phyloP scores from a whole-genome alignment of 37 sponge, comb jelly and placozoan species.

The Crambe crambe region DNA sequence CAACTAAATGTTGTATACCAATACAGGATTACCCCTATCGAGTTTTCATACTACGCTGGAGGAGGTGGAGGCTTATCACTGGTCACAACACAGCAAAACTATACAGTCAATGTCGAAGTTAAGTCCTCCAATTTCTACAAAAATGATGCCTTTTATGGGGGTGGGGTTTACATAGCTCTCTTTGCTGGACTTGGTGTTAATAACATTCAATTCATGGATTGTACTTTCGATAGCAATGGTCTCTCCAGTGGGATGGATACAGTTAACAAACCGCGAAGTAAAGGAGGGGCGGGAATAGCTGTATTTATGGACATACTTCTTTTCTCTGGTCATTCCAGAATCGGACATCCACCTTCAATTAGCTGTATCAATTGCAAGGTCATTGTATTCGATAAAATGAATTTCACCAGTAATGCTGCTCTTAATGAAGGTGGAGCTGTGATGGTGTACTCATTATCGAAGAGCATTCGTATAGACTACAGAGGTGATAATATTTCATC shows the following conservation, averaged over 20 bases:
- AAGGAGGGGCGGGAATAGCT: constrained; percentile 16
- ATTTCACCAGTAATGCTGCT: constrained; percentile 10
- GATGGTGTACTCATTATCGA: not conserved
- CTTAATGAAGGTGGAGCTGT: not conserved
- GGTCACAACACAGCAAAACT: constrained; percentile 18
- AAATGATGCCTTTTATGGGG: constrained; percentile 16
- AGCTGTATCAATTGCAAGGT: not conserved
- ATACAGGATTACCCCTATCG: not conserved
- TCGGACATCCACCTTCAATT: not conserved
- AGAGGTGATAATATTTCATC: too few species aligned
- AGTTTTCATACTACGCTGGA: not conserved
- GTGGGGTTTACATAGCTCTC: not conserved
- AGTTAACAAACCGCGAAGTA: not conserved
- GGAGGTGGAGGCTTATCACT: constrained; percentile 58
- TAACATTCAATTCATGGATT: not conserved
- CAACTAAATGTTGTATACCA: not conserved
- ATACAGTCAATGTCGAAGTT: constrained; percentile 19
- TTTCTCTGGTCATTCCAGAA: not conserved
- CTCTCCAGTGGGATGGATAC: not conserved
- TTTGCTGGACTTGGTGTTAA: not conserved
- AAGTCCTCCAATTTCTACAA: not conserved
- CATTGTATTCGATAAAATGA: not conserved
- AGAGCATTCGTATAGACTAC: not conserved
- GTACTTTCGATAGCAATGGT: not conserved
- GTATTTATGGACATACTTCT: constrained; percentile 6